Evolutionary conservation across 1,140 invertebrate species (phyloP), one percentile per base, ranked within the genome.

Genomic region (Calosoma granatense): DNA sequence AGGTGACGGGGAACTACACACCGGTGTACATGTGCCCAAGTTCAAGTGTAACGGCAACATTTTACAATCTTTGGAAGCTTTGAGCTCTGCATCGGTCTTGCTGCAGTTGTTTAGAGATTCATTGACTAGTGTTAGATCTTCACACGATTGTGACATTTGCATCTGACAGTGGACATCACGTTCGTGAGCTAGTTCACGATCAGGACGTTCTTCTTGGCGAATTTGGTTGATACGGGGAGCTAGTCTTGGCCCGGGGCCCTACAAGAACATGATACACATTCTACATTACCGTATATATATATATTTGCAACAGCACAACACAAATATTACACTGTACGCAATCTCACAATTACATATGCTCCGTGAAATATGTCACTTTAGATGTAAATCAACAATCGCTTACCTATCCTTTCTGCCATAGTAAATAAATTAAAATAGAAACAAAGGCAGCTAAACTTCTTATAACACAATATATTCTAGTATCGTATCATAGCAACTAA

Each of bases 91-190:
- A 52, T 72, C 68, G 67, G 74, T 77, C 72, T 64, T 74, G 67
- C 62, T 72, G 72, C 19, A 70, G 70, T 3, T 67, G 20, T 76
- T 72, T 60, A 73, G 69, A 26, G 76, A 77, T 64, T 84, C 82
- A 2, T 78, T 77, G 59, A 90, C 84, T 22, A 93, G 72, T 0
- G 85, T 86, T 2, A 94, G 76, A 74, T 93, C 90, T 71, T 93
- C 90, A 80, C 87, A 92, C 15, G 90, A 92, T 68, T 90, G 89
- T 1, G 90, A 92, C 72, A 94, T 92, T 70, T 90, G 87, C 79
- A 94, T 90, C 60, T 88, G 85, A 65, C 84, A 85, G 67, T 92
- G 87, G 54, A 91, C 80, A 74, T 93, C 89, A 51, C 86, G 81
- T 76, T 95, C 91, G 72, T 92, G 90, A n/a, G 88, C 89, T 41